Percentiles rank a stretch among this genome's conserved stretches.
These are phyloP conservation scores for Diaperis boleti DNA, from an alignment of 2,888 invertebrate species.

Conservation along the genomic window DNA sequence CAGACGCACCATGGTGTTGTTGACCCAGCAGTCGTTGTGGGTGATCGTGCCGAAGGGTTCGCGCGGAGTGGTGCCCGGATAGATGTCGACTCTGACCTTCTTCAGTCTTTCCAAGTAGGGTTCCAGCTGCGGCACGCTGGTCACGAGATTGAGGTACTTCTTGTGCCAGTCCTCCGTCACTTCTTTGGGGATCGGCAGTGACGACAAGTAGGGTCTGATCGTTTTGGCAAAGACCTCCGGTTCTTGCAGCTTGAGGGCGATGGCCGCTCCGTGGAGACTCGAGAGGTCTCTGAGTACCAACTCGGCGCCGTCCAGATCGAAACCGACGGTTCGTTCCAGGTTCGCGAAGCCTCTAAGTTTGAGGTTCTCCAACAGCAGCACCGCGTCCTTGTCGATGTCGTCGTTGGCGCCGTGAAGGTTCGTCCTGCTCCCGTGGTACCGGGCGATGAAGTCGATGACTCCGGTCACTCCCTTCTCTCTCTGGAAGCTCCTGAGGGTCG, in stretches of 20 bases:
- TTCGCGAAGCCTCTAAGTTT: constrained; percentile 64
- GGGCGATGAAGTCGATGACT: constrained; percentile 36
- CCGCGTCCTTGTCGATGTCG: constrained; percentile 68
- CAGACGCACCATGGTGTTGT: constrained; percentile 70
- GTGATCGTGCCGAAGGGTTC: constrained; percentile 68
- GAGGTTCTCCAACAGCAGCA: constrained; percentile 69
- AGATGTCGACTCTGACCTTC: not conserved
- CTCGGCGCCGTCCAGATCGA: constrained; percentile 6
- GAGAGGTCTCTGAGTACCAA: not conserved
- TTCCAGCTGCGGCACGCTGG: not conserved
- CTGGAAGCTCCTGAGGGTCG: constrained; percentile 33
- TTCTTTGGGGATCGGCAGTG: not conserved
- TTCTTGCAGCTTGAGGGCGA: constrained; percentile 8
- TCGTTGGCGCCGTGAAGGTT: constrained; percentile 46
- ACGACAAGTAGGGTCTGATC: not conserved
- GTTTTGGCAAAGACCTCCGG: not conserved
- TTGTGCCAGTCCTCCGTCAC: not conserved
- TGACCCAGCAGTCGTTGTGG: constrained; percentile 72
- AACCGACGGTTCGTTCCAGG: constrained; percentile 21
- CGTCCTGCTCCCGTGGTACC: constrained; percentile 50
- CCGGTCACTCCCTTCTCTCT: constrained; percentile 28
- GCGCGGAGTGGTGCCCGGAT: not conserved
- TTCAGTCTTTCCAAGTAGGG: not conserved
- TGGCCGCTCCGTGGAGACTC: not conserved
- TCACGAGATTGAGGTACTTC: not conserved